Percentiles rank a stretch among this genome's conserved stretches.
These are phyloP conservation scores for Parnassius glacialis DNA, from an alignment of 2,888 invertebrate species.

Conservation along the genomic window DNA sequence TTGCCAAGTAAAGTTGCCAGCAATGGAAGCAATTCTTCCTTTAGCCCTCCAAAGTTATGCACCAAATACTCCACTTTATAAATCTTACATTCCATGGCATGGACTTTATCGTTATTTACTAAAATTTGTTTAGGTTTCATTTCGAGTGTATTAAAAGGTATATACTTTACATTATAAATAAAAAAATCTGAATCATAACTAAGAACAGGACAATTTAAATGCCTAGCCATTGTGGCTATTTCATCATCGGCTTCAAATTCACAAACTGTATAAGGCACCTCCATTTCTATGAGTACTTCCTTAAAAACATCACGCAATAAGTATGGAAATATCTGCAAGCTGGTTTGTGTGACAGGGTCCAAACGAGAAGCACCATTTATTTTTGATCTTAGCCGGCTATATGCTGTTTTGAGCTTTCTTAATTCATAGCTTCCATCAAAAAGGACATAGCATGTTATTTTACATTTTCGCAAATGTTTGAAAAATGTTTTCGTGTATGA, in stretches of 20 bases:
- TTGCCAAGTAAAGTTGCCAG: slow-evolving; percentile 93
- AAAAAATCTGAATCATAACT: slow-evolving; percentile 98
- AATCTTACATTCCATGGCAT: slow-evolving; percentile 84
- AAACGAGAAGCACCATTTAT: slow-evolving; percentile 79
- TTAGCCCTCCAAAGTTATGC: slow-evolving; percentile 83
- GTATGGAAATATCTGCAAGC: slow-evolving; percentile 85
- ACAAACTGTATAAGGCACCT: slow-evolving; percentile 85
- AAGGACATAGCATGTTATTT: slow-evolving; percentile 86
- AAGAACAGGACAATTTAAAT: slow-evolving; percentile 90
- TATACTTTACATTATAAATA: slow-evolving; percentile 90
- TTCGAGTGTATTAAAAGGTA: slow-evolving; percentile 87
- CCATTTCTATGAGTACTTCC: slow-evolving; percentile 84
- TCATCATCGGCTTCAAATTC: slow-evolving; percentile 95
- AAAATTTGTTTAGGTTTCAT: slow-evolving; percentile 59
- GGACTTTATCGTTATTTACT: slow-evolving; percentile 48
- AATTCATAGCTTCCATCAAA: slow-evolving; percentile 90
- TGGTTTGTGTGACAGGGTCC: slow-evolving; percentile 78
- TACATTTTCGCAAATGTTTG: slow-evolving; percentile 84
- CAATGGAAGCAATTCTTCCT: slow-evolving; percentile 86
- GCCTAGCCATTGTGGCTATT: slow-evolving; percentile 89
- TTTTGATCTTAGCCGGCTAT: slow-evolving; percentile 80
- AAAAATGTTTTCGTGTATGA: slow-evolving; percentile 85
- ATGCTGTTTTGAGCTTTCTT: slow-evolving; percentile 85
- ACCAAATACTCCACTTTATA: slow-evolving; percentile 87
- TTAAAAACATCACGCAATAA: slow-evolving; percentile 88